phyloP scores from a whole-genome alignment of 2,888 invertebrate species.

The Troilus luridus region DNA sequence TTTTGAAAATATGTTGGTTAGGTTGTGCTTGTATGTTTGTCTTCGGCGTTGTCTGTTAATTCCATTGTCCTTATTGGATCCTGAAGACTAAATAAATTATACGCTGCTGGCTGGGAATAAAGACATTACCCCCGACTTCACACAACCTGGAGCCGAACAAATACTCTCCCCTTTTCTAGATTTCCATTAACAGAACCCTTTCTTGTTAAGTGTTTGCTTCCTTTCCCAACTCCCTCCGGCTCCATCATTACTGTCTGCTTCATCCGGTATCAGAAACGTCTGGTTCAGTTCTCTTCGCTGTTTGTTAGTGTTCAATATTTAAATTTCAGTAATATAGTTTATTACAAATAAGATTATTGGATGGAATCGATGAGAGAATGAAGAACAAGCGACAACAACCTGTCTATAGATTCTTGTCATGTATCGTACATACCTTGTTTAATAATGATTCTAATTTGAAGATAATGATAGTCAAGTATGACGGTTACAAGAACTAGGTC shows the following conservation, averaged over 20 bases:
- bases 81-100: neutral
- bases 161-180: neutral
- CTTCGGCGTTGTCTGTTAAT: neutral
- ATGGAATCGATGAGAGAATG: no score
- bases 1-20: neutral
- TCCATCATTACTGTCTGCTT: neutral
- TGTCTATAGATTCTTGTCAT: no score
- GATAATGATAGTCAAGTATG: no score
- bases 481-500: no score
- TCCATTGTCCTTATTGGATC: neutral
- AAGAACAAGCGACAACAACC: neutral
- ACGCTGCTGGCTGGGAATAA: neutral
- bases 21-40: neutral
- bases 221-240: neutral
- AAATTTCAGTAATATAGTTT: neutral
- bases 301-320: neutral
- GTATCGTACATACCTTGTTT: no score
- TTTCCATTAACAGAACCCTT: constrained; percentile 27
- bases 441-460: no score
- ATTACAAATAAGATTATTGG: neutral
- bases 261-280: neutral
- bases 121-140: neutral
- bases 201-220: neutral
- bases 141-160: neutral
- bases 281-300: neutral